phyloP scores from a whole-genome alignment of 1,140 invertebrate genomes.

The Neocloeon triangulifer region DNA sequence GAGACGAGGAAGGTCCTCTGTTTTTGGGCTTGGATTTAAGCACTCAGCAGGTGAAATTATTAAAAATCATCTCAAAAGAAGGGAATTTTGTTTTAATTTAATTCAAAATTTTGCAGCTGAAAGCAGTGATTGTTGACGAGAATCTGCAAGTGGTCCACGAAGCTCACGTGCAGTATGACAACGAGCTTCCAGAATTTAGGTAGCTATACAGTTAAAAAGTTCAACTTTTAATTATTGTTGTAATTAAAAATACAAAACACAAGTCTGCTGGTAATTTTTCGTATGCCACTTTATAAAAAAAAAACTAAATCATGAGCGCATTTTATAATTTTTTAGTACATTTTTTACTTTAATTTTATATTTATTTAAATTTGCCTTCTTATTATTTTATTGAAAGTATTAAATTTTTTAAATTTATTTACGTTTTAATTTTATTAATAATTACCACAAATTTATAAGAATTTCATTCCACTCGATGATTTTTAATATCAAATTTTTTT shows the following conservation, averaged over 20 bases:
- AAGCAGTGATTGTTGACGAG: slow-evolving; percentile 65
- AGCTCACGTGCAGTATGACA: slow-evolving; percentile 68
- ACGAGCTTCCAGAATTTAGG: slow-evolving; percentile 76
- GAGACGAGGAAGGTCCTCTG: background rate
- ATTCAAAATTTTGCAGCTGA: slow-evolving; percentile 41
- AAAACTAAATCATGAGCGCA: no score
- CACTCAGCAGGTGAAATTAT: slow-evolving; percentile 44
- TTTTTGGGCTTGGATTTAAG: slow-evolving; percentile 59
- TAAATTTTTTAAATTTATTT: no score
- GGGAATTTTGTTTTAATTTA: background rate
- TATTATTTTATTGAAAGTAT: no score
- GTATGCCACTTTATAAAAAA: no score
- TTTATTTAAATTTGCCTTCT: no score
- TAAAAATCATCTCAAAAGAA: slow-evolving; percentile 6
- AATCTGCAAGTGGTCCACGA: slow-evolving; percentile 49
- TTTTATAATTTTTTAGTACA: no score
- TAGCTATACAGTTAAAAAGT: slow-evolving; percentile 14
- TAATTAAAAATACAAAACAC: background rate
- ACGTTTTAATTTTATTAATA: no score
- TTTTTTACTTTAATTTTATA: no score
- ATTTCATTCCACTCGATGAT: no score
- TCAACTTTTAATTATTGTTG: background rate
- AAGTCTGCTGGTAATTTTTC: background rate
- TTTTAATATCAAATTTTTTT: no score
- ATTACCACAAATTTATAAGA: no score